Conservation (phyloP, 2,113 vertebrate species). For the Rhea americana region DNA sequence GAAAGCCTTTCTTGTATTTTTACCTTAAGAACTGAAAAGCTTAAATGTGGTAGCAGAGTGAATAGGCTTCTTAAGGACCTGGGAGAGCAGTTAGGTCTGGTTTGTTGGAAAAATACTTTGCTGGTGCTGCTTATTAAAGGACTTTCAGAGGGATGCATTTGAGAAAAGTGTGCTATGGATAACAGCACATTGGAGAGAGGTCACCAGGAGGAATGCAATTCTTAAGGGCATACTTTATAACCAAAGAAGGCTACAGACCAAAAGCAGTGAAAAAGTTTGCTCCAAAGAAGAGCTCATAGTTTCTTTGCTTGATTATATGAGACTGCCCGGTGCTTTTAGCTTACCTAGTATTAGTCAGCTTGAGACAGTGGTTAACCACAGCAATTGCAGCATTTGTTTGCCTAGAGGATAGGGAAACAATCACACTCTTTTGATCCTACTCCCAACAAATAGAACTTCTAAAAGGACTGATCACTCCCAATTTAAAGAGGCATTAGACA, state of each 20-base stretch:
- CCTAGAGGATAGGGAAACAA: background rate
- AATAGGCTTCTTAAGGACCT: background rate
- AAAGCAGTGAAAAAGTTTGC: background rate
- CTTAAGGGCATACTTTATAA: background rate
- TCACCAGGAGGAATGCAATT: background rate
- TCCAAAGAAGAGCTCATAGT: background rate
- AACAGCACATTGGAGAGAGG: background rate
- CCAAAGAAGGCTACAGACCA: background rate
- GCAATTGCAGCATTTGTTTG: background rate
- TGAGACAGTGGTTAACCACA: background rate
- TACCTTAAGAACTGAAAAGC: background rate
- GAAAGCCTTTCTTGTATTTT: background rate
- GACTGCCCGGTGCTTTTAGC: background rate
- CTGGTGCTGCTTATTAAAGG: background rate
- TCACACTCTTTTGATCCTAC: background rate
- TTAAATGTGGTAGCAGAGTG: background rate
- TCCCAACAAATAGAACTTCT: background rate
- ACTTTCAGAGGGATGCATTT: background rate
- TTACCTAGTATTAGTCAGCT: background rate
- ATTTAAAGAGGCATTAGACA: background rate
- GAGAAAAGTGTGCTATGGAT: fast-evolving
- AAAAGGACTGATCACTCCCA: background rate
- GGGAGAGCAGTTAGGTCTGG: background rate
- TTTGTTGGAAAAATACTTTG: background rate
- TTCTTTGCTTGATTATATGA: background rate